phyloP scores from a whole-genome alignment of 1,140 invertebrate genomes.

The Arctopsyche grandis region DNA sequence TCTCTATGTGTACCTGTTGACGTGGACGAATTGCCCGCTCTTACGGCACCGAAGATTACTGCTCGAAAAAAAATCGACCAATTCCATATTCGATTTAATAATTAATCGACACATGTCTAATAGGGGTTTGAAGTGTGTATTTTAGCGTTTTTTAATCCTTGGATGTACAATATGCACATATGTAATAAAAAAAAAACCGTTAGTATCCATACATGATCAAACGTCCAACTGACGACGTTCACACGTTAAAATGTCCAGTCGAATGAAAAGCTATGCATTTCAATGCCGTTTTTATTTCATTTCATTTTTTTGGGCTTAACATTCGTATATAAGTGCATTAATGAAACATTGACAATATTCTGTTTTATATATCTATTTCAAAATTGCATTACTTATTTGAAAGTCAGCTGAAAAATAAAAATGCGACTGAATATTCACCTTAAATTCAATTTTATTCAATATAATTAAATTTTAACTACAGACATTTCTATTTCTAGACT shows the following conservation, averaged over 20 bases:
- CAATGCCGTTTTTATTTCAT: neutral
- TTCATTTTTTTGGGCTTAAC: neutral
- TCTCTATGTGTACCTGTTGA: neutral
- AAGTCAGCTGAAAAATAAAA: no score
- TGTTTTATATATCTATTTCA: no score
- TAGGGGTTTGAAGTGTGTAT: neutral
- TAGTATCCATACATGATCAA: neutral
- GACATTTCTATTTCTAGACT: no score
- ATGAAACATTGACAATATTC: no score
- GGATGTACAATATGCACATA: neutral
- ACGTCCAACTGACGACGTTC: neutral
- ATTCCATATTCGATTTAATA: no score
- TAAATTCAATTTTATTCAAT: no score
- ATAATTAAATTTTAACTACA: no score
- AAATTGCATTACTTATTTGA: no score
- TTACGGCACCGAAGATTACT: neutral
- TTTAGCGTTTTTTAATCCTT: neutral
- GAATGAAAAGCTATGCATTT: neutral
- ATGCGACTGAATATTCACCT: no score
- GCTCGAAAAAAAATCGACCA: neutral
- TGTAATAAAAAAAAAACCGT: neutral
- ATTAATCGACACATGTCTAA: neutral
- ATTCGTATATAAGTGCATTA: no score
- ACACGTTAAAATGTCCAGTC: constrained; percentile 6
- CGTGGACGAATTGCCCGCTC: neutral